Percentiles rank a stretch among this genome's conserved stretches.
These are phyloP conservation scores for Paraplagusia blochii DNA, from an alignment of 2,113 vertebrate genomes.

Conservation along the genomic window DNA sequence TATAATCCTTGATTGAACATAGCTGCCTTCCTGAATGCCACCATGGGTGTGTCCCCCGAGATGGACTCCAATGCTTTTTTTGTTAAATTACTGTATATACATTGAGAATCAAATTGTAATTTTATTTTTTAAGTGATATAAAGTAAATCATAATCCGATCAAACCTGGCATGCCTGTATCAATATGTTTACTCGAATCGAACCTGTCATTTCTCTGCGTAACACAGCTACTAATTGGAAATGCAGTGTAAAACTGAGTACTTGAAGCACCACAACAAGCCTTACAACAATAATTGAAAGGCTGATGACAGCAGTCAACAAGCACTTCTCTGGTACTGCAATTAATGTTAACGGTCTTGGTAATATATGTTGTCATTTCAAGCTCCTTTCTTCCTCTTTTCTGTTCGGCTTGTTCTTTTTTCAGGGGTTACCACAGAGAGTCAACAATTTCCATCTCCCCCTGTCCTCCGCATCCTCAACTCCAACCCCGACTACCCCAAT, in stretches of 20 bases:
- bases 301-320: neutral
- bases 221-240: neutral
- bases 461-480: too few relatives aligned
- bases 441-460: too few relatives aligned
- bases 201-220: neutral
- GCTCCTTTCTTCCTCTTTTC: too few relatives aligned
- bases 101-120: slow-evolving; percentile 13
- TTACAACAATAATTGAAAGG: neutral
- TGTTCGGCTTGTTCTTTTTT: too few relatives aligned
- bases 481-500: too few relatives aligned
- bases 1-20: slow-evolving; percentile 38
- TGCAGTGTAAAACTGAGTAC: neutral
- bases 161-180: slow-evolving; percentile 1
- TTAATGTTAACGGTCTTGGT: neutral
- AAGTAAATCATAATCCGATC: slow-evolving; percentile 15
- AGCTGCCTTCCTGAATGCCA: slow-evolving; percentile 17
- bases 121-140: neutral
- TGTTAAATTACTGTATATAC: slow-evolving; percentile 15
- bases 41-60: slow-evolving; percentile 23
- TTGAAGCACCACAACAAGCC: neutral
- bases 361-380: neutral
- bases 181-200: neutral
- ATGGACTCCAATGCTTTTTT: slow-evolving; percentile 32
- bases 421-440: too few relatives aligned
- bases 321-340: neutral